These are phyloP conservation scores for Danio choprae DNA, from an alignment of 2,797 vertebrate species.

Conservation along the genomic window DNA sequence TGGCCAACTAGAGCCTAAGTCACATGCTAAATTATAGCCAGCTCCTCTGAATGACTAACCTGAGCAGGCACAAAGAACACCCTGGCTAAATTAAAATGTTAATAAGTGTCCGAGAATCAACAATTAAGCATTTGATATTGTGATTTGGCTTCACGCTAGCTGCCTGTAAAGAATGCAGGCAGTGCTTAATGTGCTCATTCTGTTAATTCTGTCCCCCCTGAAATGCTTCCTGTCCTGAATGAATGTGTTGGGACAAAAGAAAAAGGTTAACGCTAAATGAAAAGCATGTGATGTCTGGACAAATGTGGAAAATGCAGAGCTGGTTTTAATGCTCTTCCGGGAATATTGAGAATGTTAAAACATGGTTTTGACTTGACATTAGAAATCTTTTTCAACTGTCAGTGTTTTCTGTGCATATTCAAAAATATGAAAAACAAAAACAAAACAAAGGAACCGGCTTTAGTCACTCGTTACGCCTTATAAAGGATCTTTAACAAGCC, in stretches of 20 bases:
- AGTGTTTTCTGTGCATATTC: neutral
- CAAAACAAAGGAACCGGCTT: neutral
- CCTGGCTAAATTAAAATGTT: conserved; percentile 58
- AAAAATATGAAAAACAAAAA: neutral
- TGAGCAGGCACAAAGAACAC: conserved; percentile 45
- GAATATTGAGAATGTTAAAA: conserved; percentile 46
- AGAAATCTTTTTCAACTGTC: neutral
- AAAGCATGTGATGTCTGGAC: conserved; percentile 65
- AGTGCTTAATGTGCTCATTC: conserved; percentile 59
- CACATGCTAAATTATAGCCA: conserved; percentile 22
- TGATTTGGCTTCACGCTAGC: conserved; percentile 57
- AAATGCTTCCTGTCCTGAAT: conserved; percentile 56
- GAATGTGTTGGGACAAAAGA: conserved; percentile 61
- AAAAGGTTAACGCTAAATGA: conserved; percentile 65
- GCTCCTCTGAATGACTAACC: conserved; percentile 54
- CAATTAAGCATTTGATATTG: conserved; percentile 67
- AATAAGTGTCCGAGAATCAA: conserved; percentile 68
- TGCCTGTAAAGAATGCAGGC: conserved; percentile 46
- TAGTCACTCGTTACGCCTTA: neutral
- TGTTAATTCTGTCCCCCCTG: conserved; percentile 47
- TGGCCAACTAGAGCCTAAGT: conserved; percentile 1
- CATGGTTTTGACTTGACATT: neutral
- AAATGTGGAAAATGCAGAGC: conserved; percentile 61
- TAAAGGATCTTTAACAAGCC: neutral
- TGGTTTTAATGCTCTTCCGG: conserved; percentile 56